A percentile compares a stretch with the other conserved stretches of the same genome.
Conservation (phyloP, 2,113 vertebrate genomes). For the Ellobius talpinus region DNA sequence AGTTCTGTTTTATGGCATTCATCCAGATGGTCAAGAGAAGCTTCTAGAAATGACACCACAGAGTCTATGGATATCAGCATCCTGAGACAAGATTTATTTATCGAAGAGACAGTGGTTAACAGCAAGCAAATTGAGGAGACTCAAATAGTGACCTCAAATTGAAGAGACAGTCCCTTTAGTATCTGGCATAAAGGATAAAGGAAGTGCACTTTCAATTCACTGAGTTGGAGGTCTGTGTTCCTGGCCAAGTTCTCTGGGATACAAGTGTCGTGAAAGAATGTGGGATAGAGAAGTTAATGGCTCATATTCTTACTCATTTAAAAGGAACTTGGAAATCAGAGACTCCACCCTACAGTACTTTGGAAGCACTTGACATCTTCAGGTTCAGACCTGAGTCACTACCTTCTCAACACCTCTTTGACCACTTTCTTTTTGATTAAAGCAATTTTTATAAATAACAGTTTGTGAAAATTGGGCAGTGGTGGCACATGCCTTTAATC, state of each 20-base stretch:
- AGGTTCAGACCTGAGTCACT: neutral
- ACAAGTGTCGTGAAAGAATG: neutral
- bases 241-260: neutral
- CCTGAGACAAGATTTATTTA: neutral
- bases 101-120: neutral
- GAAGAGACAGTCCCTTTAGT: neutral
- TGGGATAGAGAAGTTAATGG: neutral
- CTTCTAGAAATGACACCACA: neutral
- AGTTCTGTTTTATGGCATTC: neutral
- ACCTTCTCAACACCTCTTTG: neutral
- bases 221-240: neutral
- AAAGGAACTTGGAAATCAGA: neutral
- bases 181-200: neutral
- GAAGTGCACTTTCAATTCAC: neutral
- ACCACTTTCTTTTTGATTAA: neutral
- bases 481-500: neutral
- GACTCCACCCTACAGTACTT: neutral
- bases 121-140: neutral
- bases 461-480: neutral
- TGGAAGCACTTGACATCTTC: neutral
- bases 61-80: neutral
- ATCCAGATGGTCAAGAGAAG: neutral
- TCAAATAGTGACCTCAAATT: neutral
- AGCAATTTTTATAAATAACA: conserved; percentile 5
- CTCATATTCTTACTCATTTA: neutral